Conservation (phyloP, 2,888 invertebrate genomes). For the Mellilla xanthometata region DNA sequence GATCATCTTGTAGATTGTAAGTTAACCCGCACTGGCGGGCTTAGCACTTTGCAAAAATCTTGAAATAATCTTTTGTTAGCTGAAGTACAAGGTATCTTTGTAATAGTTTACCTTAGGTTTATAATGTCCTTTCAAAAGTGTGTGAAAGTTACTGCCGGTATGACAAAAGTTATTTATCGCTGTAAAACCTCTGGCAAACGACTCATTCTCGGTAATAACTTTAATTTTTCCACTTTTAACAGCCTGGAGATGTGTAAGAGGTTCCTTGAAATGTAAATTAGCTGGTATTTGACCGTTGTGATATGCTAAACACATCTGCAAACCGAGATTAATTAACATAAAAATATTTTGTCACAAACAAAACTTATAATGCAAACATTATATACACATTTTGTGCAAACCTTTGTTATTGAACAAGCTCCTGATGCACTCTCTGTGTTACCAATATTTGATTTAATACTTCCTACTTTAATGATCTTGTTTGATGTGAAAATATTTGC, state of each 20-base stretch:
- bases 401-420: constrained; percentile 80
- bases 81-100: too few relatives aligned
- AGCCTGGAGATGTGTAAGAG: constrained; percentile 36
- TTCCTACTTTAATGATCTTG: constrained; percentile 76
- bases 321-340: too few relatives aligned
- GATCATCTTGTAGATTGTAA: too few relatives aligned
- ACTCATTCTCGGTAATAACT: constrained; percentile 40
- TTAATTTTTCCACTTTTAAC: constrained; percentile 42
- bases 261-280: constrained; percentile 47
- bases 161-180: constrained; percentile 48
- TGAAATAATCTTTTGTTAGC: too few relatives aligned
- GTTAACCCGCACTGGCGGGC: too few relatives aligned
- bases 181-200: constrained; percentile 43
- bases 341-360: too few relatives aligned
- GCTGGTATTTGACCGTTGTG: constrained; percentile 47
- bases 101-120: constrained; percentile 51
- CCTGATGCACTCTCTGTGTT: constrained; percentile 53
- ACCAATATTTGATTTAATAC: constrained; percentile 59
- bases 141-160: constrained; percentile 44
- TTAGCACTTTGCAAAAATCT: too few relatives aligned
- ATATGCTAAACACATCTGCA: constrained; percentile 50
- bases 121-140: constrained; percentile 46
- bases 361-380: too few relatives aligned
- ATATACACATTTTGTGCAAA: constrained; percentile 23
- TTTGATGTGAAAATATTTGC: constrained; percentile 75